Conservation (phyloP, 2,888 invertebrate species). For the Hipparchia semele region DNA sequence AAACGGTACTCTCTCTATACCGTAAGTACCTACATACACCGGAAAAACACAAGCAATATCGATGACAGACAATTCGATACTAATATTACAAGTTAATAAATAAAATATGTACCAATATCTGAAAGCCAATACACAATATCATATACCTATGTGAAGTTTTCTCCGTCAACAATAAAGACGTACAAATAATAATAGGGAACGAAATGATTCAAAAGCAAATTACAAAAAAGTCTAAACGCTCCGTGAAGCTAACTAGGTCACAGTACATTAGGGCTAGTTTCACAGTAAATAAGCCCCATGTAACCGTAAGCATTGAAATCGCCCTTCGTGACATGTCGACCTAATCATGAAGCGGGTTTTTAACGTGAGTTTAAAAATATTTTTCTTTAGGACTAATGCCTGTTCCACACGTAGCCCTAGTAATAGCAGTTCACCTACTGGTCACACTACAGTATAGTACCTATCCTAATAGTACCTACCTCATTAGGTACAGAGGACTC, state of each 20-base stretch:
- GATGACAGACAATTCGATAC: too few relatives aligned
- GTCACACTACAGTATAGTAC: not conserved
- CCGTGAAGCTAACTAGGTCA: slow-evolving; percentile 23
- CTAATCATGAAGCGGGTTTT: slow-evolving; percentile 39
- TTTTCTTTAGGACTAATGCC: slow-evolving; percentile 39
- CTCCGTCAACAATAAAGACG: not conserved
- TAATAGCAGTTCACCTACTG: slow-evolving; percentile 8
- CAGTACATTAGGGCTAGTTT: slow-evolving; percentile 26
- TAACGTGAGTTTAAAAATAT: slow-evolving; percentile 39
- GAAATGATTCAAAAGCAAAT: slow-evolving; percentile 1
- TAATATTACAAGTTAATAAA: too few relatives aligned
- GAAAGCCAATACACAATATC: too few relatives aligned
- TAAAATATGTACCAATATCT: too few relatives aligned
- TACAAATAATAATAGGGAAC: not conserved
- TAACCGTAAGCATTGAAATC: slow-evolving; percentile 36
- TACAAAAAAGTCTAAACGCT: slow-evolving; percentile 6
- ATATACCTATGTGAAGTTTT: not conserved
- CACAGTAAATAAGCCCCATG: slow-evolving; percentile 42
- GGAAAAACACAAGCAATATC: too few relatives aligned
- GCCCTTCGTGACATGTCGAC: slow-evolving; percentile 43
- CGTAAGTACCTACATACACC: too few relatives aligned
- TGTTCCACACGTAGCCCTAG: slow-evolving; percentile 30
- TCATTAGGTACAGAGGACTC: not conserved
- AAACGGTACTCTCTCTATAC: too few relatives aligned
- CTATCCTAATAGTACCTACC: not conserved